phyloP scores from a whole-genome alignment of 2,113 vertebrate genomes.

The Channa argus region DNA sequence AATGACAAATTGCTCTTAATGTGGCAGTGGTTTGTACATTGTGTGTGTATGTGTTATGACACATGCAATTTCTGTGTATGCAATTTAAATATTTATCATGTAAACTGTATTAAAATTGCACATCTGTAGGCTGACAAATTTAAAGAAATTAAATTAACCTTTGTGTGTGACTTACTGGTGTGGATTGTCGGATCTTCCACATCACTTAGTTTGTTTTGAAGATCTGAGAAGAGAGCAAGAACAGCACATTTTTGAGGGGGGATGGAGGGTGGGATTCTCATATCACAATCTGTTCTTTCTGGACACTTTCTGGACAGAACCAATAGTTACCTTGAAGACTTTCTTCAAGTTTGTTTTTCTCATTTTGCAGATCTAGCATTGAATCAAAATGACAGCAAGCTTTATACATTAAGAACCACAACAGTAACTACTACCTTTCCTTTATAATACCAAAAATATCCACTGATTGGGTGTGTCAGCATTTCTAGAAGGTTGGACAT shows the following conservation, averaged over 20 bases:
- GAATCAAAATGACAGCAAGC: background rate
- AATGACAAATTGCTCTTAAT: background rate
- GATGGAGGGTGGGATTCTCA: no score
- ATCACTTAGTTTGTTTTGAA: accelerated
- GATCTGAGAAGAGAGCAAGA: conserved; percentile 32
- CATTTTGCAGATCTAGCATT: conserved; percentile 18
- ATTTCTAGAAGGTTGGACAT: background rate
- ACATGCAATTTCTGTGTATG: background rate
- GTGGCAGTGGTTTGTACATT: background rate
- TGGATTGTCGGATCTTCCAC: background rate
- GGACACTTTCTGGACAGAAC: background rate
- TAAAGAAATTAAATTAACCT: background rate
- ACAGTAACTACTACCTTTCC: background rate
- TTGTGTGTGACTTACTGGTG: conserved; percentile 34
- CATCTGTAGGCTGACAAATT: background rate
- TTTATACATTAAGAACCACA: background rate
- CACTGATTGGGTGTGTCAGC: background rate
- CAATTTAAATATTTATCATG: background rate
- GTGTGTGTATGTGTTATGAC: background rate
- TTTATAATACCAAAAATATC: background rate
- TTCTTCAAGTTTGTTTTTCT: conserved; percentile 17
- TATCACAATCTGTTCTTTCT: background rate
- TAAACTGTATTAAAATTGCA: background rate
- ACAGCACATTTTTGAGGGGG: background rate
- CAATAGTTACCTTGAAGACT: conserved; percentile 8